These are phyloP conservation scores for Andrena camellia DNA, from an alignment of 2,888 invertebrate species.

Conservation along the genomic window DNA sequence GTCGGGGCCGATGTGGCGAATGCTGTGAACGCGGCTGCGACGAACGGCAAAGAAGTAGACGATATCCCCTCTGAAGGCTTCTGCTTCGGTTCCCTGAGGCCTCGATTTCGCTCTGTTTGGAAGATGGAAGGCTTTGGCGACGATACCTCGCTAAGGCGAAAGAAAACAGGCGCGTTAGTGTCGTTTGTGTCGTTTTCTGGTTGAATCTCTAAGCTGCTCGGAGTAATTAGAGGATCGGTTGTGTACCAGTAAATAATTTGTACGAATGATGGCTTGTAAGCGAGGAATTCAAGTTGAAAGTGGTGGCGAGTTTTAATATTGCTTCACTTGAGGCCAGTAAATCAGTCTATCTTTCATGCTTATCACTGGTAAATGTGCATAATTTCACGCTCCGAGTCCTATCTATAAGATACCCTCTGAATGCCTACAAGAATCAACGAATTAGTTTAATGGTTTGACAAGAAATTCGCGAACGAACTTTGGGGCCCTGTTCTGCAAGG, in stretches of 20 bases:
- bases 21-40: conserved; percentile 54
- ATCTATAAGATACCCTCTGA: not conserved
- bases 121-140: conserved; percentile 58
- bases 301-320: no score
- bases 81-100: conserved; percentile 17
- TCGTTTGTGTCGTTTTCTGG: not conserved
- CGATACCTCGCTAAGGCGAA: conserved; percentile 26
- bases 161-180: not conserved
- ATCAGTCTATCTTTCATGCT: not conserved
- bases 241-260: no score
- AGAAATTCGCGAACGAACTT: not conserved
- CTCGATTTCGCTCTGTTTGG: conserved; percentile 37
- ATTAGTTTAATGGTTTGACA: not conserved
- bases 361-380: not conserved
- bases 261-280: no score
- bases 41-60: conserved; percentile 54
- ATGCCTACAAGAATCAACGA: not conserved
- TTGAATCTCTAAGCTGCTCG: not conserved
- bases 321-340: no score
- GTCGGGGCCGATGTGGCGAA: conserved; percentile 58
- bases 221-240: no score
- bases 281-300: no score
- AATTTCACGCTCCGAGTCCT: not conserved
- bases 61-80: conserved; percentile 43
- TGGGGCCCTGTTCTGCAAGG: no score